phyloP scores from a whole-genome alignment of 64 coral and sea anemone species.

The Pocillopora verrucosa region DNA sequence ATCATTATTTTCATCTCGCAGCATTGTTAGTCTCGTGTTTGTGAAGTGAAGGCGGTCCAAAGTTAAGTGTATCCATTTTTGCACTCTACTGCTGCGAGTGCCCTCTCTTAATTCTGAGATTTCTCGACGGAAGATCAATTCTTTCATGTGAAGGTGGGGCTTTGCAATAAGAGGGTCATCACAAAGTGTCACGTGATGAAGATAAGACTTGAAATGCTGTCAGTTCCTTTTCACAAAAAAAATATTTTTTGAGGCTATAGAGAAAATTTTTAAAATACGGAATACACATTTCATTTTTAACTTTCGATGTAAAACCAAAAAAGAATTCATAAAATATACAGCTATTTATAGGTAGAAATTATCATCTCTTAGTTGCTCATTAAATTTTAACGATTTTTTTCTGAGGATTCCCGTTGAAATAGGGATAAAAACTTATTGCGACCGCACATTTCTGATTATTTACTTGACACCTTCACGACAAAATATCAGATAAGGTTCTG shows the following conservation, averaged over 20 bases:
- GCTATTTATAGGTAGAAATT: not conserved
- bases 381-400: constrained; percentile 12
- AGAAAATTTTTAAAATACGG: too few relatives aligned
- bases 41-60: not conserved
- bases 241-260: not conserved
- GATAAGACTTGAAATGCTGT: not conserved
- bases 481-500: not conserved
- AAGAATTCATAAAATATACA: not conserved
- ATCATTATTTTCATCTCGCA: too few relatives aligned
- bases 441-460: constrained; percentile 15
- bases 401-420: not conserved
- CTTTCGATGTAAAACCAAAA: too few relatives aligned
- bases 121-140: not conserved
- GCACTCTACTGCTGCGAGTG: not conserved
- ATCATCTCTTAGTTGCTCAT: not conserved
- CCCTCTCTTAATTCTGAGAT: constrained; percentile 16
- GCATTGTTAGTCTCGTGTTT: not conserved
- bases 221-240: not conserved
- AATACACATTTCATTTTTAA: too few relatives aligned
- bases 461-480: constrained; percentile 8
- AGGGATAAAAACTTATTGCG: constrained; percentile 13
- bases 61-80: constrained; percentile 18
- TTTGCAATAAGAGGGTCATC: not conserved
- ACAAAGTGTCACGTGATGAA: not conserved
- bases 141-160: constrained; percentile 18